Evolutionary conservation across 2,113 vertebrate genomes (phyloP), one percentile per base, ranked within the genome.

Genomic region (Osmerus eperlanus): DNA sequence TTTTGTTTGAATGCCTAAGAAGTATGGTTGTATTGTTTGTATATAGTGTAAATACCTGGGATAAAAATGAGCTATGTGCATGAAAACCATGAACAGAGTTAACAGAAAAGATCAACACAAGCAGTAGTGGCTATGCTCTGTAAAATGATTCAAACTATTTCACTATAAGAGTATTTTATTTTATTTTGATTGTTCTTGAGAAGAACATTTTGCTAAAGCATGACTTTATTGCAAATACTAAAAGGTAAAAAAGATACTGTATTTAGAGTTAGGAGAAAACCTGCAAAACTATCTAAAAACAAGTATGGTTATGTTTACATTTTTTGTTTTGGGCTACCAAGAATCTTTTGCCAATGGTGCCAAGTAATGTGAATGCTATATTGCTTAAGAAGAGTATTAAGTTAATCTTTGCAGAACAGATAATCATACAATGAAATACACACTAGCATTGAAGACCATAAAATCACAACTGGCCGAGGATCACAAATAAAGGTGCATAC

Each of bases 141-240:
- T 97, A 97, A 95, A 97, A 96, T 93, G 91, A 94, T 95, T 92
- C 92, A 95, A 95, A 96, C 93, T 96, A 97, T 97, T 98, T 98
- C 96, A 98, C 95, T 96, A 97, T 97, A 97, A 97, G 95, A 99
- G 94, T 94, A 97, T 95, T 98, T 98, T 96, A 96, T 94, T 97
- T 99, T 98, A 95, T 95, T 98, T 99, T 95, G 94, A 97, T 96
- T 95, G 96, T 98, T 98, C 96, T 94, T 94, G 91, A 96, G 94
- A 95, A 95, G 95, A 96, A 96, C 95, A 95, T 97, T 98, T 97
- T 97, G 96, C 97, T 98, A 94, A 96, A 96, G 97, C 96, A 99
- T 99, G 97, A 97, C 90, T 94, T 94, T 95, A 95, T 92, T 95
- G 95, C 95, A 94, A 92, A 97, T 93, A 92, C 93, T 84, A 91